phyloP scores from a whole-genome alignment of 2,797 vertebrate genomes.

The Strix occidentalis region DNA sequence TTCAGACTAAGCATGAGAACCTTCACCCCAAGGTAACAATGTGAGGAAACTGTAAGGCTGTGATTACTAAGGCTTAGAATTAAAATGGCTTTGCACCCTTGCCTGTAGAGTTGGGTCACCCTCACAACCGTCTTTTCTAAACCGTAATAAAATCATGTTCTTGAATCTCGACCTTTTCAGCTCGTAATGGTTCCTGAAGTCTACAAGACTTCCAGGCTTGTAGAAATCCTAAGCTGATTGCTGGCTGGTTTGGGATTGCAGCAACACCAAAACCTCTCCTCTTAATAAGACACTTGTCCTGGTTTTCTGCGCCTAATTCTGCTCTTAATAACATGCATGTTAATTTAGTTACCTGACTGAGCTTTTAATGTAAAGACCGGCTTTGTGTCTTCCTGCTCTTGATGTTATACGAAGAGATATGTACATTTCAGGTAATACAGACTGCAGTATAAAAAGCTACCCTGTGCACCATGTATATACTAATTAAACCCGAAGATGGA shows the following conservation, averaged over 20 bases:
- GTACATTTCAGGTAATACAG: neutral
- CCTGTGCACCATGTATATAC: neutral
- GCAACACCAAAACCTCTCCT: neutral
- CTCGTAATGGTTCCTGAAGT: conserved; percentile 14
- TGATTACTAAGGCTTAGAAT: neutral
- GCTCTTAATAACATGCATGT: neutral
- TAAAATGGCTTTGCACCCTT: neutral
- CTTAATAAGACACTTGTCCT: neutral
- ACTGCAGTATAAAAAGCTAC: neutral
- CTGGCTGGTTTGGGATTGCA: conserved; percentile 13
- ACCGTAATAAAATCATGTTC: conserved; percentile 30
- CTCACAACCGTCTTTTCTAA: conserved; percentile 2
- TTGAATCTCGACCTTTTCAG: conserved; percentile 42
- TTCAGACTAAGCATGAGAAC: neutral
- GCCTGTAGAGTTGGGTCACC: neutral
- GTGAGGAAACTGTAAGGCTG: neutral
- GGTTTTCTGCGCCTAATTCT: neutral
- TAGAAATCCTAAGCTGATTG: conserved; percentile 12
- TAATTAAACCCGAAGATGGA: neutral
- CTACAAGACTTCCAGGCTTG: conserved; percentile 4
- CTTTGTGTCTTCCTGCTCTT: neutral
- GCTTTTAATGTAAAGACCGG: neutral
- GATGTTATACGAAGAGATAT: neutral
- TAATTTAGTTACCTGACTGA: neutral
- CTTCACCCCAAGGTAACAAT: neutral